A percentile compares a stretch with the other conserved stretches of the same genome.
Evolutionary conservation across 1,140 invertebrate species (phyloP).

Genomic region (Drosophila sp.): DNA sequence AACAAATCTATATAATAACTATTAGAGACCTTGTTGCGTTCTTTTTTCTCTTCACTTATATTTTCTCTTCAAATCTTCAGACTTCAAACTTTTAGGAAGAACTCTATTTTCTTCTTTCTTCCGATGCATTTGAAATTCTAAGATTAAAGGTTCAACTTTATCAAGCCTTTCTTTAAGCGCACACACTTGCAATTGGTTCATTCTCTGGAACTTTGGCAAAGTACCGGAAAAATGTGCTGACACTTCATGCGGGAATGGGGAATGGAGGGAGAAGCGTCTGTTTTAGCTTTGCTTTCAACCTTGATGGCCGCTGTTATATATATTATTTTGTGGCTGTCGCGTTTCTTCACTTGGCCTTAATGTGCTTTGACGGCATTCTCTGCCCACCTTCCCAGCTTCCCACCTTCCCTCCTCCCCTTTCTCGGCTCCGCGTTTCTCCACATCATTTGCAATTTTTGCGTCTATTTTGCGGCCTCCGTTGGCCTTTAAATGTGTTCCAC

Average conservation of each 20-base stretch:
- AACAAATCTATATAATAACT: no score
- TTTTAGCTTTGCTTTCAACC: slow-evolving; percentile 31
- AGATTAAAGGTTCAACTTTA: no score
- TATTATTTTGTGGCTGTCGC: slow-evolving; percentile 54
- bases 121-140: no score
- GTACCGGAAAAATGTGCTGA: neutral
- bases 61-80: no score
- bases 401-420: slow-evolving; percentile 1
- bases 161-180: no score
- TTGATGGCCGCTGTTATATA: slow-evolving; percentile 40
- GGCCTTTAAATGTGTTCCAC: slow-evolving; percentile 15
- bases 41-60: no score
- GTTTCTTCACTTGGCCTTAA: slow-evolving; percentile 42
- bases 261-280: neutral
- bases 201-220: no score
- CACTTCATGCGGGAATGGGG: slow-evolving; percentile 1
- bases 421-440: slow-evolving; percentile 11
- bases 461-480: slow-evolving; percentile 47
- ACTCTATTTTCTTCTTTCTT: no score
- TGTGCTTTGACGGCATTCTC: slow-evolving; percentile 38
- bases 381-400: neutral
- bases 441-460: slow-evolving; percentile 70
- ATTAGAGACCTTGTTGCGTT: no score
- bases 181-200: no score
- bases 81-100: no score